Base-by-base conservation (phyloP, 2,888 invertebrate genomes). In the Perizoma affinitatum region DNA sequence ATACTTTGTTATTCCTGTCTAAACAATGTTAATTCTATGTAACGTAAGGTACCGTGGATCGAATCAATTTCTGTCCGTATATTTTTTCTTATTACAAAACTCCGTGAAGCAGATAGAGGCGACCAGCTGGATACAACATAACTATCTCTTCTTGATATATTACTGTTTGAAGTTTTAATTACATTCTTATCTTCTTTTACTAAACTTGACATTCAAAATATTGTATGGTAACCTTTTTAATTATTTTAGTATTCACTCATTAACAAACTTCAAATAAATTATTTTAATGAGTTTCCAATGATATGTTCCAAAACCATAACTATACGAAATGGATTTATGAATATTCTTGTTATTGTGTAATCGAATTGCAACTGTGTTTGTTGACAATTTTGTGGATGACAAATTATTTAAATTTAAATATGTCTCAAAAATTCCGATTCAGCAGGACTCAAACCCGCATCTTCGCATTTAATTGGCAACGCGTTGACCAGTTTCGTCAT, bases 41-140 rank as follows among this genome's bases (percentile, higher is more conserved):
- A 56, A 60, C 67, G 61, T 68, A 69, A 67, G 73, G 73, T 71
- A 71, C 76, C 71, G 76, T 68, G 77, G 68, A 79, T 78, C 79
- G 79, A 82, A 86, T 86, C 83, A 86, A 87, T 87, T 83, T 83
- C 83, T 79, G 76, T 83, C 70, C 64, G 72, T 70, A 67, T 65
- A 66, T 75, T 78, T 82, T 80, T 79, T 79, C 70, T 78, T 79
- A 71, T 79, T 77, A 72, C 66, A 65, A 68, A 61, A 70, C 74
- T 73, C 72, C 73, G 73, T 80, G 73, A 78, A 64, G 68, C 65
- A 66, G 72, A 76, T 73, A 71, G 68, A 76, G 70, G 75, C 72
- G 74, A 68, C 74, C 76, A 79, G 79, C 79, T 76, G 75, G 76
- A 73, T 72, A 68, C 65, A 63, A 66, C 48, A 62, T 57, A 61